phyloP scores from a whole-genome alignment of 2,888 invertebrate species.

The Rhingia rostrata region DNA sequence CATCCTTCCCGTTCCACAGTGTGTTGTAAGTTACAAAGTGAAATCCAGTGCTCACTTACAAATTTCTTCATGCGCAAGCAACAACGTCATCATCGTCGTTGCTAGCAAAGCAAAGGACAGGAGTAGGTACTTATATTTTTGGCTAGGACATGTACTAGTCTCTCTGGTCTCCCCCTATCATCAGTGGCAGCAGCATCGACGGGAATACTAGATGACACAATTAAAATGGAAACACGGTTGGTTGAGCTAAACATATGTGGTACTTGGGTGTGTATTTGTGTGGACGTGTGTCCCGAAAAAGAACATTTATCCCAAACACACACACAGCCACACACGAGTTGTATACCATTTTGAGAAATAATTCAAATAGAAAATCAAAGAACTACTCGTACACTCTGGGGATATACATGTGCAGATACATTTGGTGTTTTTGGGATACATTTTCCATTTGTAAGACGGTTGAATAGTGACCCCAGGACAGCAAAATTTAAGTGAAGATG shows the following conservation, averaged over 20 bases:
- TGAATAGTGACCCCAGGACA: conserved; percentile 10
- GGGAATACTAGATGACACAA: conserved; percentile 74
- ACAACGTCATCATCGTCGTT: conserved; percentile 12
- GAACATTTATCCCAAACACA: conserved; percentile 43
- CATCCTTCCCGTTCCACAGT: conserved; percentile 6
- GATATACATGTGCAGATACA: background rate
- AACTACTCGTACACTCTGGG: conserved; percentile 64
- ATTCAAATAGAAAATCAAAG: conserved; percentile 74
- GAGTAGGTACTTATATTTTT: conserved; percentile 60
- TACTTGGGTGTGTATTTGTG: conserved; percentile 29
- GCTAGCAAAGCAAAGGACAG: conserved; percentile 4
- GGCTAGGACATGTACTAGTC: conserved; percentile 45
- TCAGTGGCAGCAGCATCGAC: conserved; percentile 37
- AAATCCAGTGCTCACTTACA: conserved; percentile 57
- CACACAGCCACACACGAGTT: conserved; percentile 32
- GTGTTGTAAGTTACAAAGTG: conserved; percentile 14
- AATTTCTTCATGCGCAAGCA: conserved; percentile 69
- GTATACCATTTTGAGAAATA: conserved; percentile 63
- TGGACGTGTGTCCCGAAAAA: conserved; percentile 65
- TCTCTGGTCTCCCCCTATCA: conserved; percentile 16
- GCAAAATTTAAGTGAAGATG: conserved; percentile 51
- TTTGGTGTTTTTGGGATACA: conserved; percentile 8
- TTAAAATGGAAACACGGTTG: conserved; percentile 69
- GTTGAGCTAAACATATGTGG: conserved; percentile 66
- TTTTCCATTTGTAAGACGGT: background rate